Percentiles rank a stretch among this genome's conserved stretches.
Evolutionary conservation across 2,797 vertebrate genomes (phyloP).

Genomic region (Paguma larvata): DNA sequence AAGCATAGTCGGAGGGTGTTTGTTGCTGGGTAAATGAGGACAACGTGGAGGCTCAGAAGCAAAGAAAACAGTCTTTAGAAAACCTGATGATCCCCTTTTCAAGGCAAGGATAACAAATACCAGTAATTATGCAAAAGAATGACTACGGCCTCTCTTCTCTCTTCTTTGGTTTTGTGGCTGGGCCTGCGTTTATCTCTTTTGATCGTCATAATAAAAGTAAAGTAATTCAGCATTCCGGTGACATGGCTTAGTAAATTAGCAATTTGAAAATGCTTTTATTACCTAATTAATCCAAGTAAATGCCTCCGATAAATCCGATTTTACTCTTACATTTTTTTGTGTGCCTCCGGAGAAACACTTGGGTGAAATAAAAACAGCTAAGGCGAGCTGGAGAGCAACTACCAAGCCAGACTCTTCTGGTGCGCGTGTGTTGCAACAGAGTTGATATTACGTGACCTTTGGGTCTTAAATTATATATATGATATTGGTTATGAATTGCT

Average conservation of each 20-base stretch:
- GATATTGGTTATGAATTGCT: conserved; percentile 70
- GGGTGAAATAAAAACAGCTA: conserved; percentile 66
- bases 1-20: conserved; percentile 44
- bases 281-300: conserved; percentile 79
- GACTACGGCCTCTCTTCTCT: conserved; percentile 70
- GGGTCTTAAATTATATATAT: conserved; percentile 72
- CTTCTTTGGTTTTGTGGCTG: conserved; percentile 63
- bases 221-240: conserved; percentile 71
- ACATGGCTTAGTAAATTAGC: conserved; percentile 78
- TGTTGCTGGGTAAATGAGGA: conserved; percentile 65
- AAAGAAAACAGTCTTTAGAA: conserved; percentile 73
- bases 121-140: conserved; percentile 76
- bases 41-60: conserved; percentile 58
- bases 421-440: conserved; percentile 39
- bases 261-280: conserved; percentile 79
- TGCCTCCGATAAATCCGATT: conserved; percentile 70
- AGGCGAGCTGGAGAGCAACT: conserved; percentile 51
- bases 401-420: conserved; percentile 49
- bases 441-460: conserved; percentile 74
- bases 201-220: conserved; percentile 77
- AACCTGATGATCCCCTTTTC: conserved; percentile 65
- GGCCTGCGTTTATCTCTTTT: conserved; percentile 73
- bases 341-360: conserved; percentile 62
- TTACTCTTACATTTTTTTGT: conserved; percentile 67
- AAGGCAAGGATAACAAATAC: conserved; percentile 74